Percentiles rank a stretch among this genome's conserved stretches.
phyloP scores from a whole-genome alignment of 2,113 vertebrate species.

The Castor canadensis region DNA sequence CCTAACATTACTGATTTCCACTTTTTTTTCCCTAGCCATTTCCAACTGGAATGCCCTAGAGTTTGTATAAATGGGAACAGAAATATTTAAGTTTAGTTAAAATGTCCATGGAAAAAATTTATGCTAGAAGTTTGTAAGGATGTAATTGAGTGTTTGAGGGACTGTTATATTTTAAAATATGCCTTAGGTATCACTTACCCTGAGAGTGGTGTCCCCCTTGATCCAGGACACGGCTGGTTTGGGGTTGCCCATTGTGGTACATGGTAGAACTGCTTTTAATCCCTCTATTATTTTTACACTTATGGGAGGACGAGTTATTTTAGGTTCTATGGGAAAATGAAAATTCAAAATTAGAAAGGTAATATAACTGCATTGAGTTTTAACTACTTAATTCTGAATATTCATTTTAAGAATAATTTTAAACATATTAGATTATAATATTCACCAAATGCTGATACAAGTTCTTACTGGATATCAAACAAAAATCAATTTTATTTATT shows the following conservation, averaged over 20 bases:
- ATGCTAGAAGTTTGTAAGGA: not conserved
- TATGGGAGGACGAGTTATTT: conserved; percentile 94
- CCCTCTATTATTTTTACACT: conserved; percentile 94
- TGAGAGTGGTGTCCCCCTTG: conserved; percentile 93
- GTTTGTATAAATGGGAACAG: not conserved
- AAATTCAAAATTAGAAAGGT: conserved; percentile 45
- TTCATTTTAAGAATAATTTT: not conserved
- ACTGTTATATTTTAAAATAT: not conserved
- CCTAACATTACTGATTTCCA: not conserved
- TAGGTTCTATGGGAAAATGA: conserved; percentile 89
- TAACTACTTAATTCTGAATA: not conserved
- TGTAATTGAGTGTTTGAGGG: not conserved
- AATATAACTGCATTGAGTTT: not conserved
- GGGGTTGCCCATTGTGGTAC: conserved; percentile 94
- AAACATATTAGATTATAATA: not conserved
- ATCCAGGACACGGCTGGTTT: conserved; percentile 97
- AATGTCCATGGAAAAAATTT: not conserved
- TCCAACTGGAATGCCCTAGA: not conserved
- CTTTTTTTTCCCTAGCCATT: not conserved
- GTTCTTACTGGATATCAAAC: not conserved
- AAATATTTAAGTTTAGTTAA: not conserved
- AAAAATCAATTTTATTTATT: not conserved
- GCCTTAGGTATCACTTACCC: conserved; percentile 86
- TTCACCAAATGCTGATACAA: not conserved
- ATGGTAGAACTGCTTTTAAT: conserved; percentile 95